Evolutionary conservation across 2,797 vertebrate genomes (phyloP), one percentile per base, ranked within the genome.

Genomic region (Sus cebifrons): DNA sequence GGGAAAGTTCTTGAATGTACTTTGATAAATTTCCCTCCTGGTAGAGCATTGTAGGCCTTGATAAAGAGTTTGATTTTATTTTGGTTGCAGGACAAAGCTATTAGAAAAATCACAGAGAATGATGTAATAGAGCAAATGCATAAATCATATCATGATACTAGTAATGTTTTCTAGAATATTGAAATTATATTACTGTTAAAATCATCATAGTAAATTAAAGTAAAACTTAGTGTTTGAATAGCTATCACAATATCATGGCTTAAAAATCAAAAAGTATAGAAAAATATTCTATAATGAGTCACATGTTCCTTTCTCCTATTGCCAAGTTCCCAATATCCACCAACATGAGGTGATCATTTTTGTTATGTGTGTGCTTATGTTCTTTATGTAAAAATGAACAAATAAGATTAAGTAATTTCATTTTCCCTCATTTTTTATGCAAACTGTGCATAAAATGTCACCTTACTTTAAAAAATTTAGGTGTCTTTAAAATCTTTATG

Each of bases 191-290:
- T 52, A 67, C 65, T 78, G 32, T 85, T 67, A 56, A 91, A 79
- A 84, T 82, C 29, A 73, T 65, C 52, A 73, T 87, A 36, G 3
- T n/a, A 89, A 93, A 89, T n/a, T n/a, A n/a, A 89, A 84, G 77
- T 79, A 71, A 89, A 78, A 77, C 54, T 36, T 36, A 54, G 3
- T 32, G 89, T 95, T 77, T 77, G 27, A 82, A 54, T 77, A 73
- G 4, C 12, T 81, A 54, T 32, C 54, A 75, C 5, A 70, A 27
- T 95, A 65, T 49, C 25, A 86, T 81, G 6, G 20, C 65, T 89
- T 23, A 75, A 81, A 70, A 91, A 62, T 81, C 1, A 74, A 58
- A 73, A 67, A 71, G 0, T 36, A 32, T 27, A 14, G 60, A 17
- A 71, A 75, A 0, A 11, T 67, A 44, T 5, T n/a, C 23, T 54